Evolutionary conservation across 2,797 vertebrate genomes (phyloP).

Genomic region (Amblyopsis hoosieri): DNA sequence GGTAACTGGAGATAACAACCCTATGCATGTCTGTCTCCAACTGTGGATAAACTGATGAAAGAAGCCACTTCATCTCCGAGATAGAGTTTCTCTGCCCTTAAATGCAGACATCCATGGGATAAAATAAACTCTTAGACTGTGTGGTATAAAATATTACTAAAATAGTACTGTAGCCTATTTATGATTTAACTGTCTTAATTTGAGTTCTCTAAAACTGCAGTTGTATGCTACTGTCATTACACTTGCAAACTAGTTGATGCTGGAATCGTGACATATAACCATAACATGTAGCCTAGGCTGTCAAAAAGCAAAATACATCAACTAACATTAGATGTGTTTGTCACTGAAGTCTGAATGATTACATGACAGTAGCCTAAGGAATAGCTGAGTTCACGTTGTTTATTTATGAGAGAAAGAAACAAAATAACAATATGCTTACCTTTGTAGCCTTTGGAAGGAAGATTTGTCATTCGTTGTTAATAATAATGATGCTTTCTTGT

Average conservation of each 20-base stretch:
- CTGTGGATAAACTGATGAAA: conserved; percentile 63
- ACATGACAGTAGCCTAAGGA: background rate
- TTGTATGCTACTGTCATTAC: background rate
- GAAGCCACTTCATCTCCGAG: conserved; percentile 49
- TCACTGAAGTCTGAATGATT: too few relatives aligned
- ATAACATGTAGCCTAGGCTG: too few relatives aligned
- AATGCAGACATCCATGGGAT: conserved; percentile 34
- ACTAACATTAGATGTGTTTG: too few relatives aligned
- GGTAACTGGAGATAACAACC: conserved; percentile 55
- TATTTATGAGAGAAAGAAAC: background rate
- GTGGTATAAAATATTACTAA: conserved; percentile 54
- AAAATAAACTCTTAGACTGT: conserved; percentile 49
- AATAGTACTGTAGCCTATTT: conserved; percentile 47
- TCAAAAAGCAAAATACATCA: too few relatives aligned
- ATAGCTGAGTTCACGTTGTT: background rate
- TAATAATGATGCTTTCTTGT: too few relatives aligned
- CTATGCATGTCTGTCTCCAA: conserved; percentile 54
- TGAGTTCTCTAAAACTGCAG: conserved; percentile 30
- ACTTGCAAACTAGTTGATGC: background rate
- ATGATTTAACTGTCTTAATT: conserved; percentile 1
- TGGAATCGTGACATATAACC: too few relatives aligned
- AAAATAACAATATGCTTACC: background rate
- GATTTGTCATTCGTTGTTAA: too few relatives aligned
- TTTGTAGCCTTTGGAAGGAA: too few relatives aligned
- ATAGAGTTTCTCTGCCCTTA: conserved; percentile 65